phyloP scores from a whole-genome alignment of 2,113 vertebrate species.

The Aleadryas rufinucha region DNA sequence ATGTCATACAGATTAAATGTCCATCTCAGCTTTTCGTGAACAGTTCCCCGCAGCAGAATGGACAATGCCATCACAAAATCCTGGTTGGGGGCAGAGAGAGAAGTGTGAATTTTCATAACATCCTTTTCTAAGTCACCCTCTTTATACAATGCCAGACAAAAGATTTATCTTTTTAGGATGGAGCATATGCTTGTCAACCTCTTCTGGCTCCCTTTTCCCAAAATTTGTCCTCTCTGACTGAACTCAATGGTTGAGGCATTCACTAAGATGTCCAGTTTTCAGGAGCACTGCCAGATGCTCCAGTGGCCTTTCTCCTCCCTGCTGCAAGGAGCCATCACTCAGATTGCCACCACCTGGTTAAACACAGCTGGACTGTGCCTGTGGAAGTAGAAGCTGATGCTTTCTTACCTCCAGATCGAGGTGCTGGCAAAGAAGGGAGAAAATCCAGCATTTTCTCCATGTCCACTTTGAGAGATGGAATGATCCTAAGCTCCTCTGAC shows the following conservation, averaged over 20 bases:
- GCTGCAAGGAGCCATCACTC: neutral
- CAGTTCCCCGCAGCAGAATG: conserved; percentile 87
- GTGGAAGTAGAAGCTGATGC: neutral
- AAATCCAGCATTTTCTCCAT: neutral
- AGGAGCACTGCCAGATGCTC: neutral
- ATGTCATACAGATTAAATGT: conserved; percentile 97
- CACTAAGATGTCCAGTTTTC: neutral
- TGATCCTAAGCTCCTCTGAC: neutral
- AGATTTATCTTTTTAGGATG: neutral
- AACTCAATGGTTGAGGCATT: neutral
- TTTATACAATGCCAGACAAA: neutral
- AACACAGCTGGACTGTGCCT: neutral
- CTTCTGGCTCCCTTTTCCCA: neutral
- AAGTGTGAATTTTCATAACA: neutral
- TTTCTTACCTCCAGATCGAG: neutral
- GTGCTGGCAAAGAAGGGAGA: neutral
- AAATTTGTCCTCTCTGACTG: neutral
- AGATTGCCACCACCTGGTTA: neutral
- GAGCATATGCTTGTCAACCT: neutral
- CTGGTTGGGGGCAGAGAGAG: conserved; percentile 66
- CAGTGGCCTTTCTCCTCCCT: neutral
- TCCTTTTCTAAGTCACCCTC: neutral
- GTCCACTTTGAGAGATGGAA: neutral
- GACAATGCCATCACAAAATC: conserved; percentile 95
- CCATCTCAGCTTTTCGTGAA: conserved; percentile 94